Evolutionary conservation across 2,797 vertebrate species (phyloP).

Genomic region (Enteromius paludinosus): DNA sequence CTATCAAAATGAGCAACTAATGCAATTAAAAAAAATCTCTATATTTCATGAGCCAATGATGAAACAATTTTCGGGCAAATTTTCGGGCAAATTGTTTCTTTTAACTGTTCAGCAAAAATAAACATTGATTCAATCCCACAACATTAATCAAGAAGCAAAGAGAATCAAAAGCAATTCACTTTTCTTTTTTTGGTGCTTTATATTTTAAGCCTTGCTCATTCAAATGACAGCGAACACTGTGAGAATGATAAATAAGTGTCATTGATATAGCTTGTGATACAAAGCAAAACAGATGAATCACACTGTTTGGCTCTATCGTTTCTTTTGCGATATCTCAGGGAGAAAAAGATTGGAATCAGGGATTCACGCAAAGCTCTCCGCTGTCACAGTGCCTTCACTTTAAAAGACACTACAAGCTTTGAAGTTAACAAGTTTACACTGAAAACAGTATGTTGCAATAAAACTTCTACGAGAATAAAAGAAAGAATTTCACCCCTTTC

Average conservation of each 20-base stretch:
- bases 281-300: constrained; percentile 9
- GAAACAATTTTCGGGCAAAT: neutral
- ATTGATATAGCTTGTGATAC: constrained; percentile 2
- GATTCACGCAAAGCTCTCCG: constrained; percentile 14
- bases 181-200: neutral
- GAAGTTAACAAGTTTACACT: constrained; percentile 41
- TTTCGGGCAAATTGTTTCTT: neutral
- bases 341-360: constrained; percentile 25
- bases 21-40: neutral
- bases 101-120: neutral
- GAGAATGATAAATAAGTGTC: constrained; percentile 17
- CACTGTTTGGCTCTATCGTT: neutral
- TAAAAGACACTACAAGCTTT: constrained; percentile 22
- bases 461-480: neutral
- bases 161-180: neutral
- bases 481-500: constrained; percentile 3
- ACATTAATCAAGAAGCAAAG: neutral
- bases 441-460: neutral
- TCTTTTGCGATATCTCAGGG: constrained; percentile 2
- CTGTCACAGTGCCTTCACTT: constrained; percentile 27
- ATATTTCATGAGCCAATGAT: neutral
- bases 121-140: neutral
- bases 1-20: neutral
- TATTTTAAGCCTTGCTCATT: constrained; percentile 7
- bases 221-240: neutral